Percentiles rank a stretch among this genome's conserved stretches.
phyloP scores from a whole-genome alignment of 2,113 vertebrate species.

The Vombatus ursinus region DNA sequence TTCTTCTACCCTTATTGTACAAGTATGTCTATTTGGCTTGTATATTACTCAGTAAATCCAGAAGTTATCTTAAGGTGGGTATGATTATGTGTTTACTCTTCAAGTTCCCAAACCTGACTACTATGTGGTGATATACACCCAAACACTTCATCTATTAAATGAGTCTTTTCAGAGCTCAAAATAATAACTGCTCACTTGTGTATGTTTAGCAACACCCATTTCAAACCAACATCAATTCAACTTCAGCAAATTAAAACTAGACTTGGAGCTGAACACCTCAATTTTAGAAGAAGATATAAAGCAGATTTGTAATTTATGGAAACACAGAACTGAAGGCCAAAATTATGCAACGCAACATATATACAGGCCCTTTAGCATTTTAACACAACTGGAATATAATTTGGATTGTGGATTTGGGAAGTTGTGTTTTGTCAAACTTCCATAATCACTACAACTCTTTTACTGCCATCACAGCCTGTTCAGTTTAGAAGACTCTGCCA shows the following conservation, averaged over 20 bases:
- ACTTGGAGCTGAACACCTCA: conserved; percentile 65
- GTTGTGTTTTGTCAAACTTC: conserved; percentile 19
- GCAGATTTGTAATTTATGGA: conserved; percentile 41
- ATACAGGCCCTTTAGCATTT: conserved; percentile 36
- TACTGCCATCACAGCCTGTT: neutral
- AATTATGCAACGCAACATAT: conserved; percentile 30
- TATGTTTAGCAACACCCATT: conserved; percentile 61
- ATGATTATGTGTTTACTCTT: neutral
- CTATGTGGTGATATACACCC: conserved; percentile 71
- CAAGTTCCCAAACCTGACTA: neutral
- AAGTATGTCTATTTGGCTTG: neutral
- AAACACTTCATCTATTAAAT: conserved; percentile 70
- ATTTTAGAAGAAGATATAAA: conserved; percentile 70
- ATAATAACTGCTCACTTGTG: conserved; percentile 67
- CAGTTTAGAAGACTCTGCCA: neutral
- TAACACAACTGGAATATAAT: conserved; percentile 43
- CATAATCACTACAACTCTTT: neutral
- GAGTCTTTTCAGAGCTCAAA: conserved; percentile 72
- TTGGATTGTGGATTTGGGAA: conserved; percentile 48
- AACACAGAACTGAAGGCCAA: conserved; percentile 51
- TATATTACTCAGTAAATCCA: neutral
- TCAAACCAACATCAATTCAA: conserved; percentile 66
- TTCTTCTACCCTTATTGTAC: neutral
- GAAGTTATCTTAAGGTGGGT: neutral
- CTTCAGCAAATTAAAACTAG: conserved; percentile 63